Conservation (phyloP, 1,140 invertebrate species). For the Brachionus angularis region DNA sequence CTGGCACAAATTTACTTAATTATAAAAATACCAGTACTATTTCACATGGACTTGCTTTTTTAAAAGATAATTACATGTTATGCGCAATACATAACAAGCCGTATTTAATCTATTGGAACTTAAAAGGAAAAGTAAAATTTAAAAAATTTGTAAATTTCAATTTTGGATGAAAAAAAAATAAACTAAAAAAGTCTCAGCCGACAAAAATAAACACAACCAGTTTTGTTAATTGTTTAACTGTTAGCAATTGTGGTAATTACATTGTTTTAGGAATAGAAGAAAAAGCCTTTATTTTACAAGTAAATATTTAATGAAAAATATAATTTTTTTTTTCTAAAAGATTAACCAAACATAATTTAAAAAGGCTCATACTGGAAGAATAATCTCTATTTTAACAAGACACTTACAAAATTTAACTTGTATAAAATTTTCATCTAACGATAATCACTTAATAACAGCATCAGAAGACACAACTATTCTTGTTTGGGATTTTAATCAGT, state of each 20-base stretch:
- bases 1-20: constrained; percentile 22
- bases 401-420: constrained; percentile 31
- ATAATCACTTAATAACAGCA: constrained; percentile 5
- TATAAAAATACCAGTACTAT: constrained; percentile 22
- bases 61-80: constrained; percentile 36
- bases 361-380: constrained; percentile 19
- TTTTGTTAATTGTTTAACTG: constrained; percentile 19
- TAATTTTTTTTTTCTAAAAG: background rate
- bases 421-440: constrained; percentile 24
- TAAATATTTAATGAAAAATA: constrained; percentile 6
- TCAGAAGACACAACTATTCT: constrained; percentile 42
- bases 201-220: constrained; percentile 22
- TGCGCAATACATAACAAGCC: constrained; percentile 42
- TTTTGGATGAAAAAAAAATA: background rate
- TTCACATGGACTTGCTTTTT: constrained; percentile 12
- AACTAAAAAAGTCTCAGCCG: constrained; percentile 32
- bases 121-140: constrained; percentile 26
- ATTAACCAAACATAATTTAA: background rate
- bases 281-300: constrained; percentile 37
- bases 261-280: constrained; percentile 34
- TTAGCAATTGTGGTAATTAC: constrained; percentile 34
- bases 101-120: constrained; percentile 33
- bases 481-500: constrained; percentile 37
- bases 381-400: background rate
- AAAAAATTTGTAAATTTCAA: background rate